These are phyloP conservation scores for Petrophora chlorosata DNA, from an alignment of 2,888 invertebrate genomes.

Conservation along the genomic window DNA sequence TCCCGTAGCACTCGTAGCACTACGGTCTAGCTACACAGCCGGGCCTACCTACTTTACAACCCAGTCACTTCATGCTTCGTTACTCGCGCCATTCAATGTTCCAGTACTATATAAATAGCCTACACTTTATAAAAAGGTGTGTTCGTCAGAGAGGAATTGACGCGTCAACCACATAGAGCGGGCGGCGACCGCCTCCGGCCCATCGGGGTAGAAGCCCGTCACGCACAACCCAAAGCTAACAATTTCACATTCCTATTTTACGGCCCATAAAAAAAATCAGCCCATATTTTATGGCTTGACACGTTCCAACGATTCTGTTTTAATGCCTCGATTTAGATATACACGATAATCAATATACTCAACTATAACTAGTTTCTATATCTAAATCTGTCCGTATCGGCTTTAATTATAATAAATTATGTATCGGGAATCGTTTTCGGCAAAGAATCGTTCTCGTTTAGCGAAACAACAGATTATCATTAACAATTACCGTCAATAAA, in stretches of 20 bases:
- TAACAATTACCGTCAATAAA: constrained; percentile 30
- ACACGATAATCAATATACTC: constrained; percentile 18
- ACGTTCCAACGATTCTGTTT: constrained; percentile 52
- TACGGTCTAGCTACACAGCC: too few relatives aligned
- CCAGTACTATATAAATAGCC: constrained; percentile 7
- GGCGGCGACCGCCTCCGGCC: constrained; percentile 13
- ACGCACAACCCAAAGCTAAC: constrained; percentile 45
- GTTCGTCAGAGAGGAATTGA: constrained; percentile 23
- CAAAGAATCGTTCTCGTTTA: constrained; percentile 8
- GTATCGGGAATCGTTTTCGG: constrained; percentile 16
- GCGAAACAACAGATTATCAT: constrained; percentile 26
- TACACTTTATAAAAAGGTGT: constrained; percentile 22
- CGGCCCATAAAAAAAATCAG: constrained; percentile 64
- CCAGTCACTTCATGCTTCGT: constrained; percentile 3
- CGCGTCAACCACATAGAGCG: constrained; percentile 24
- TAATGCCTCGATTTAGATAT: constrained; percentile 34
- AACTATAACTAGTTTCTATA: not conserved
- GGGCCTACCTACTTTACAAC: too few relatives aligned
- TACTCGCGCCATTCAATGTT: constrained; percentile 11
- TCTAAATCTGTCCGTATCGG: not conserved
- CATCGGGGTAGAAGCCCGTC: constrained; percentile 29
- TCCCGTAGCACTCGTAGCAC: not conserved
- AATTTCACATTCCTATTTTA: constrained; percentile 61
- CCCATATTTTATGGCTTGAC: constrained; percentile 56
- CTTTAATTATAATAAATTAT: constrained; percentile 9